Evolutionary conservation across 2,113 vertebrate species (phyloP).

Genomic region (Thomomys bottae): DNA sequence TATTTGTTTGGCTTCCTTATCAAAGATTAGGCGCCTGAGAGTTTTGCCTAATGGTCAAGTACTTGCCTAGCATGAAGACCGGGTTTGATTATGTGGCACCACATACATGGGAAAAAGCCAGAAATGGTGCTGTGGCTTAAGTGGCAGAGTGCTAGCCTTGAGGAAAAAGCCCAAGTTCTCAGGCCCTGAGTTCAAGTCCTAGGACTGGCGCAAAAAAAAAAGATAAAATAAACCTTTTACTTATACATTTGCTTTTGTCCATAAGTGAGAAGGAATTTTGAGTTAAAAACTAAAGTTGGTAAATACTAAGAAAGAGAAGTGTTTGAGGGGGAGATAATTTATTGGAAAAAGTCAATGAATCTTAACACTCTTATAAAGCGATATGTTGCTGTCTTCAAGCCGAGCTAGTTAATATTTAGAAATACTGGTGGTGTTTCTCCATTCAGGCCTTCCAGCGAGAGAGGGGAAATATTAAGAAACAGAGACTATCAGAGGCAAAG

Average conservation of each 20-base stretch:
- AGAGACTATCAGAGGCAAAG: background rate
- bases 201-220: no score
- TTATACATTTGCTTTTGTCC: background rate
- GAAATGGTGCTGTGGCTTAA: no score
- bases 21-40: no score
- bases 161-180: no score
- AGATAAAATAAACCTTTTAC: no score
- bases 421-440: background rate
- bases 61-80: no score
- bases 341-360: background rate
- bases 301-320: background rate
- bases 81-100: no score
- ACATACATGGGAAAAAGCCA: no score
- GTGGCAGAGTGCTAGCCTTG: no score
- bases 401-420: background rate
- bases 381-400: background rate
- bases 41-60: no score
- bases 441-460: rapidly evolving
- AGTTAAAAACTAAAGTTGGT: background rate
- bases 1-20: no score
- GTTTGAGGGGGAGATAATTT: background rate
- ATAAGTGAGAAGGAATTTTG: background rate
- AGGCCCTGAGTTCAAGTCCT: no score
- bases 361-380: background rate
- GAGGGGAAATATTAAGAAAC: background rate